Conservation (phyloP, 2,888 invertebrate genomes). For the Limnephilus marmoratus region DNA sequence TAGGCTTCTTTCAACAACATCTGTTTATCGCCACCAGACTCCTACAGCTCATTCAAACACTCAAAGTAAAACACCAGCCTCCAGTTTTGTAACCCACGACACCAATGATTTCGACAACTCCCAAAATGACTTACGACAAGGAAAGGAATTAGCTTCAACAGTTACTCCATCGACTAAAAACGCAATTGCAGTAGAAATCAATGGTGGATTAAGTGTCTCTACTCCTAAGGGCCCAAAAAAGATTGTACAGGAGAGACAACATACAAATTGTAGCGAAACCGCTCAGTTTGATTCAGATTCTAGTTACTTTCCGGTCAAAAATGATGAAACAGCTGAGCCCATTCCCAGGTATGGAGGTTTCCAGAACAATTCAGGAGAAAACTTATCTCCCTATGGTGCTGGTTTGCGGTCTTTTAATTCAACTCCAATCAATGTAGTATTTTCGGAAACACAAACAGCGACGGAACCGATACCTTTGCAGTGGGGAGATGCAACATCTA, state of each 20-base stretch:
- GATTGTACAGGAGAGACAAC: slow-evolving; percentile 37
- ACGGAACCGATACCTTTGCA: slow-evolving; percentile 73
- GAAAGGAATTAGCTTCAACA: slow-evolving; percentile 70
- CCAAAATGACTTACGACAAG: slow-evolving; percentile 57
- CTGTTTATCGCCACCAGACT: slow-evolving; percentile 56
- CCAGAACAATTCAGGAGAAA: slow-evolving; percentile 73
- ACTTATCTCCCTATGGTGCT: slow-evolving; percentile 74
- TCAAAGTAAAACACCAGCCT: slow-evolving; percentile 66
- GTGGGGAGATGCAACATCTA: slow-evolving; percentile 72
- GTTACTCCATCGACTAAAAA: slow-evolving; percentile 70
- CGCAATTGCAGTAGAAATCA: slow-evolving; percentile 74
- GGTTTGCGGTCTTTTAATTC: slow-evolving; percentile 75
- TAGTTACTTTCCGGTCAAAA: slow-evolving; percentile 66
- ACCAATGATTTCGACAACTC: slow-evolving; percentile 60
- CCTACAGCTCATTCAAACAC: slow-evolving; percentile 45
- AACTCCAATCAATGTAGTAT: slow-evolving; percentile 69
- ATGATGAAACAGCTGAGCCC: slow-evolving; percentile 71
- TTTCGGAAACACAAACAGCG: slow-evolving; percentile 70
- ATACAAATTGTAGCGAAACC: slow-evolving; percentile 68
- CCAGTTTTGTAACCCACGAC: slow-evolving; percentile 64
- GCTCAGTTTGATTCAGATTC: slow-evolving; percentile 66
- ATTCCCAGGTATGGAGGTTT: slow-evolving; percentile 72
- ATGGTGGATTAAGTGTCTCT: slow-evolving; percentile 72
- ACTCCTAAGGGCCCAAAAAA: slow-evolving; percentile 67
- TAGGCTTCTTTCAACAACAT: slow-evolving; percentile 59